Evolutionary conservation across 2,797 vertebrate species (phyloP).

Genomic region (Chlorospingus semifuscus): DNA sequence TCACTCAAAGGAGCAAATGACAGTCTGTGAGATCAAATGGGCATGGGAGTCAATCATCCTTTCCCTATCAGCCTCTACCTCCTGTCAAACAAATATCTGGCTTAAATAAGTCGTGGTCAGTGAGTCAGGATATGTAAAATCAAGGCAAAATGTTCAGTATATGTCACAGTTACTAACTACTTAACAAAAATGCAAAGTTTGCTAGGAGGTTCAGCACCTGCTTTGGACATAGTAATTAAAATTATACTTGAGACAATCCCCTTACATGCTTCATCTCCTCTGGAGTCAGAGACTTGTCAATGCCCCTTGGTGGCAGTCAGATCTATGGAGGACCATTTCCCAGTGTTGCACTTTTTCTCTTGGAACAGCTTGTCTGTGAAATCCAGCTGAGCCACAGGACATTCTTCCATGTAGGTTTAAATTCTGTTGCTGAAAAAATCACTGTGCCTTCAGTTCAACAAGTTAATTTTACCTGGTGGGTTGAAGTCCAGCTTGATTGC

Average conservation of each 20-base stretch:
- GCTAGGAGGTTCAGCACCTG: background rate
- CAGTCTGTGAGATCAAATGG: background rate
- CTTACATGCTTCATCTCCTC: background rate
- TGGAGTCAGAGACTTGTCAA: background rate
- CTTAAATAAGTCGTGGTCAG: background rate
- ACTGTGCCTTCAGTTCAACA: background rate
- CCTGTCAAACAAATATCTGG: background rate
- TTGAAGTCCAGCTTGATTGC: background rate
- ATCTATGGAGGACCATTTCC: background rate
- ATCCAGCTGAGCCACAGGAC: background rate
- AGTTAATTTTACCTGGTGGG: background rate
- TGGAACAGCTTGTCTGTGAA: background rate
- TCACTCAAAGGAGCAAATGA: background rate
- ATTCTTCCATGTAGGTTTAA: background rate
- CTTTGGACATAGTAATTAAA: background rate
- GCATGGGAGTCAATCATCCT: background rate
- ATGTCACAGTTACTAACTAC: background rate
- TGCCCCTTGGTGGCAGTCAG: background rate
- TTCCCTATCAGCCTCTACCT: background rate
- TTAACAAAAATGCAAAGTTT: background rate
- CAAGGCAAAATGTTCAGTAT: background rate
- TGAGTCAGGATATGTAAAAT: background rate
- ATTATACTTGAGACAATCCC: background rate
- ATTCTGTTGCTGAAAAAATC: background rate
- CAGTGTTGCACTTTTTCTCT: background rate